phyloP scores from a whole-genome alignment of 1,140 invertebrate genomes.

The Stratiolaelaps scimitus region DNA sequence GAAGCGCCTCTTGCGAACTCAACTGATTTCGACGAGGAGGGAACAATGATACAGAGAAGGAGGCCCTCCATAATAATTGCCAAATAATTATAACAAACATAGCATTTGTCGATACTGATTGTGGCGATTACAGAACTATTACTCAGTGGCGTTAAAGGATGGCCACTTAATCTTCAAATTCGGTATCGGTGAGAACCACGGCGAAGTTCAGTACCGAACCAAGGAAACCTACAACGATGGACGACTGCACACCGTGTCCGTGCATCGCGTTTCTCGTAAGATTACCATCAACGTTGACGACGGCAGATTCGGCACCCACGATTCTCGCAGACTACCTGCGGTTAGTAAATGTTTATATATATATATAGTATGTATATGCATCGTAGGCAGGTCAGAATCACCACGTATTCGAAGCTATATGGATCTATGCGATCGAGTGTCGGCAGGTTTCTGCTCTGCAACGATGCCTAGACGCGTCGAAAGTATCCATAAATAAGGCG shows the following conservation, averaged over 20 bases:
- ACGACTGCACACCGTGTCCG: conserved; percentile 36
- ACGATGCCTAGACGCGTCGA: neutral
- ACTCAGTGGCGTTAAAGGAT: conserved; percentile 52
- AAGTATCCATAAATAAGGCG: conserved; percentile 41
- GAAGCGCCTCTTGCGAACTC: no score
- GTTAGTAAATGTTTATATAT: conserved; percentile 20
- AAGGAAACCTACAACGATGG: conserved; percentile 38
- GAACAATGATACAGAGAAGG: no score
- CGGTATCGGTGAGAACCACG: conserved; percentile 48
- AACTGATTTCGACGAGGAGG: no score
- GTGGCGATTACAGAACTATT: conserved; percentile 47
- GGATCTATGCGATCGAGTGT: no score
- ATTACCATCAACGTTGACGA: conserved; percentile 16
- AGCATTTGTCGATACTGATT: conserved; percentile 24
- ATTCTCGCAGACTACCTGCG: conserved; percentile 1
- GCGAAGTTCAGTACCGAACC: conserved; percentile 36
- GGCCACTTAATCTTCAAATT: conserved; percentile 54
- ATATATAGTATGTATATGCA: neutral
- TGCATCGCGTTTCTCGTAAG: conserved; percentile 29
- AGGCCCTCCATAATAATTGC: no score
- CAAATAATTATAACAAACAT: conserved; percentile 13
- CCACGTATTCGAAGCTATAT: neutral
- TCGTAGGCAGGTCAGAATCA: neutral
- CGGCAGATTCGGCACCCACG: conserved; percentile 9
- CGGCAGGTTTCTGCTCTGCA: neutral